Conservation (phyloP, 2,113 vertebrate genomes). For the Hippolais icterina region DNA sequence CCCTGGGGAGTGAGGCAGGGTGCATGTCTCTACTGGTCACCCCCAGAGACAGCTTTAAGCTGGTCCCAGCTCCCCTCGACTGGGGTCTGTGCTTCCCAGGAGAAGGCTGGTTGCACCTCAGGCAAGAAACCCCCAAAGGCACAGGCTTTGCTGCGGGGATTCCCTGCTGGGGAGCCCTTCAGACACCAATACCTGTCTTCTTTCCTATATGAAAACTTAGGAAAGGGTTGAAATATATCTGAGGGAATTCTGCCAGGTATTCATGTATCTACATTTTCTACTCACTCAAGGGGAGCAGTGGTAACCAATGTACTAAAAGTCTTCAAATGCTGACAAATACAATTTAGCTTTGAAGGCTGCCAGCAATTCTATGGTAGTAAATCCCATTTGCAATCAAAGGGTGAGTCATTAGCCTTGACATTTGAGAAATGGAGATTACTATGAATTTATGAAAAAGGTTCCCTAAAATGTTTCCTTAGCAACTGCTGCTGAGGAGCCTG, state of each 20-base stretch:
- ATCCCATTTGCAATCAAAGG: constrained; percentile 77
- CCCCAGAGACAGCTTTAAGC: not conserved
- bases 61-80: not conserved
- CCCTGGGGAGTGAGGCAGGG: not conserved
- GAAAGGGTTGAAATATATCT: constrained; percentile 24
- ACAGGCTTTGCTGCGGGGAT: not conserved
- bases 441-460: constrained; percentile 74
- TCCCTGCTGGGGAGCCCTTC: not conserved
- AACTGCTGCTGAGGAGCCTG: constrained; percentile 68
- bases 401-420: constrained; percentile 77
- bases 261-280: constrained; percentile 60
- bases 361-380: constrained; percentile 74
- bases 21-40: not conserved
- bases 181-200: not conserved
- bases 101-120: not conserved
- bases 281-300: constrained; percentile 57
- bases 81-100: not conserved
- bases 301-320: constrained; percentile 67
- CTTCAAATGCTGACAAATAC: constrained; percentile 75
- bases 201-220: constrained; percentile 14
- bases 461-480: constrained; percentile 76
- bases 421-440: constrained; percentile 77
- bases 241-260: constrained; percentile 55
- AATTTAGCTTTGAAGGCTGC: constrained; percentile 75
- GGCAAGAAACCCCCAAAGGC: not conserved